phyloP scores from a whole-genome alignment of 2,888 invertebrate species.

The Melieria crassipennis region DNA sequence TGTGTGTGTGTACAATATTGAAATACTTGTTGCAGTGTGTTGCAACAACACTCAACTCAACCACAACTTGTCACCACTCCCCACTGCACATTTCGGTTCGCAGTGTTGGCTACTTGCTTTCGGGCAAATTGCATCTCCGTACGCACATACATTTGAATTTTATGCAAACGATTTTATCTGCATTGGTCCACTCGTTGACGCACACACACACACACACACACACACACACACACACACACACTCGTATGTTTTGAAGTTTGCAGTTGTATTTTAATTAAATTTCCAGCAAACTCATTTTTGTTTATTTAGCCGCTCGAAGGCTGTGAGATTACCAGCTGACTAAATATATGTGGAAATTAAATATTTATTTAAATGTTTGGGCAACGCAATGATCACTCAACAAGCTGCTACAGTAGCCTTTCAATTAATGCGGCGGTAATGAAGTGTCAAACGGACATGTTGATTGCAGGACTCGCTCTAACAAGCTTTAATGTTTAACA shows the following conservation, averaged over 20 bases:
- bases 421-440: not conserved
- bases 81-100: no score
- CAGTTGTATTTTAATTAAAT: constrained; percentile 16
- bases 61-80: no score
- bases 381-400: not conserved
- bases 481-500: not conserved
- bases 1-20: no score
- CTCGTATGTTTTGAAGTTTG: not conserved
- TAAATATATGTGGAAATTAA: not conserved
- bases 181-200: no score
- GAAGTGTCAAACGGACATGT: not conserved
- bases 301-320: constrained; percentile 12
- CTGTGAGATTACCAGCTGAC: not conserved
- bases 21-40: no score
- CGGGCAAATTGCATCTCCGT: no score
- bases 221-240: no score
- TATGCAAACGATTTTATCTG: no score
- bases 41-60: no score
- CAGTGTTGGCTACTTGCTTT: no score
- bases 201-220: no score
- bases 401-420: not conserved
- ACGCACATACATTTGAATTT: no score
- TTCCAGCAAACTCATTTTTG: constrained; percentile 15
- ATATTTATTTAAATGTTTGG: not conserved
- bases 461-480: not conserved